Evolutionary conservation across 2,888 invertebrate species (phyloP), one percentile per base, ranked within the genome.

Genomic region (Philopedon plagiatum): DNA sequence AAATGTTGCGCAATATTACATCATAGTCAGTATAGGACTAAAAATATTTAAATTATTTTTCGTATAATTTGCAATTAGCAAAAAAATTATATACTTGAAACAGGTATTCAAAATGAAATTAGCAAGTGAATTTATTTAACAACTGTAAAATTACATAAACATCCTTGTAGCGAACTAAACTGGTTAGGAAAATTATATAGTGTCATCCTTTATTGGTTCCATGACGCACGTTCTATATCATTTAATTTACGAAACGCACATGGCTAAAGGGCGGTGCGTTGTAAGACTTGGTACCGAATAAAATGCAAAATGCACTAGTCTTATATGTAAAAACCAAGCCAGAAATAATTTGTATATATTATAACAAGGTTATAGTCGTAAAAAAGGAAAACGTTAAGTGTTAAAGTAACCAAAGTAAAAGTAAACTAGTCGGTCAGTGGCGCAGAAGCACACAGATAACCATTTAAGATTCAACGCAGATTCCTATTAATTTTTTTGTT

Each of bases 331-430:
- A 51, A 39, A 29, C 54, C 54, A 49, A 67, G 60, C 56, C 49
- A 57, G 57, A 65, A 37, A 34, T 56, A 49, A 34, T 49, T 60
- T 67, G 60, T 58, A 51, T 62, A 62, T 15, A 54, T 51, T 21
- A 49, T 41, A 56, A 29, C 69, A 70, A 70, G 69, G 69, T 70
- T 63, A 70, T 19, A 11, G 19, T 8, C 23, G 13, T 32, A 44
- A 54, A 44, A 34, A 41, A 57, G 56, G 62, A 69, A 70, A 63
- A 63, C 49, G 18, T 46, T 70, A 60, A 51, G 32, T 41, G 62
- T 46, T 46, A 66, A 54, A 49, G 58, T 60, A 71, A 64, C 51
- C 46, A 71, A 71, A 71, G 71, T 71, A 71, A 71, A 71, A 71
- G 71, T 71, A 64, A 57, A 71, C 34, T 54, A 60, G n/a, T 46